Conservation (phyloP, 2,113 vertebrate species). For the Takifugu flavidus region DNA sequence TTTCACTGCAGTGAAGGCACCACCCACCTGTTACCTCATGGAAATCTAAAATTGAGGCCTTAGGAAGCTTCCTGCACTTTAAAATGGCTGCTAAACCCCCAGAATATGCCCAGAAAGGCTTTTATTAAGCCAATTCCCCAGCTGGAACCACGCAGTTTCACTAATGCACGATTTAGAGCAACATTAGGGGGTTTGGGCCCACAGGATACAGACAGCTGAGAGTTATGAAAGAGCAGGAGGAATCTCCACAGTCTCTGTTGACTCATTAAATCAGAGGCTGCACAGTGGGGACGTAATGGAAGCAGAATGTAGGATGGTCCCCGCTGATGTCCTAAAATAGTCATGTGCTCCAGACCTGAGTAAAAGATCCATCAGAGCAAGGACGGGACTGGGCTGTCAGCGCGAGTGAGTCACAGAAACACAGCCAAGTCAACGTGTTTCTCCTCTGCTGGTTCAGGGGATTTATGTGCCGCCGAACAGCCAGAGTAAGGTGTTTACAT, state of each 20-base stretch:
- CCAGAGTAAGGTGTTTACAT: conserved; percentile 7
- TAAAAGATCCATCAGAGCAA: conserved; percentile 52
- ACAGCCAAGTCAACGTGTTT: conserved; percentile 16
- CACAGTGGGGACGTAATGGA: conserved; percentile 19
- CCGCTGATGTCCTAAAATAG: conserved; percentile 75
- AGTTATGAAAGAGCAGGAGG: conserved; percentile 8
- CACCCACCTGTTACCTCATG: conserved; percentile 5
- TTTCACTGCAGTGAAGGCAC: neutral
- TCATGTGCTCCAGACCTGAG: conserved; percentile 59
- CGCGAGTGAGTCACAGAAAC: conserved; percentile 24
- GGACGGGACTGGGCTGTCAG: neutral
- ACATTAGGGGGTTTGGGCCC: neutral
- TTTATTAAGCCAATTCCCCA: no score
- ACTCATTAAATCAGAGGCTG: conserved; percentile 26
- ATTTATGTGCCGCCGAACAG: neutral
- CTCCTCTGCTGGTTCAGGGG: neutral
- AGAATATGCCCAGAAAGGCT: no score
- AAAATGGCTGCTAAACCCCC: neutral
- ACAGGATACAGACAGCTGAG: conserved; percentile 24
- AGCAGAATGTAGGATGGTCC: conserved; percentile 31
- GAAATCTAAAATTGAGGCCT: conserved; percentile 11
- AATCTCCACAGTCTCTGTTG: conserved; percentile 20
- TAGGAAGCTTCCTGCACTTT: conserved; percentile 13
- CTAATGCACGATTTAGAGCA: neutral
- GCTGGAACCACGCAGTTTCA: neutral